A percentile compares a stretch with the other conserved stretches of the same genome.
These are phyloP conservation scores for Maniola jurtina DNA, from an alignment of 1,140 invertebrate genomes.

Conservation along the genomic window DNA sequence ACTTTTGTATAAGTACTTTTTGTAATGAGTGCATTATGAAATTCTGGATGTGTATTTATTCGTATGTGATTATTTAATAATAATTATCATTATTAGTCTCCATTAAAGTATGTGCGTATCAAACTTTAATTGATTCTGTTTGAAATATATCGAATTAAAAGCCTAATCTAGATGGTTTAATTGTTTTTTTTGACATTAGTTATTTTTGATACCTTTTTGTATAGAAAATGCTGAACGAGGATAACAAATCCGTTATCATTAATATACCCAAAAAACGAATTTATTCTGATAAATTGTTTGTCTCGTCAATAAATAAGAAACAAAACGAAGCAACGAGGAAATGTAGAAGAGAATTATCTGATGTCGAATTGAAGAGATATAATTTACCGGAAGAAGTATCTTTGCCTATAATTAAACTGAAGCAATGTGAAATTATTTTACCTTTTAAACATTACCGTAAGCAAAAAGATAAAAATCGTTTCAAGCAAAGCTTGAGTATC, in stretches of 20 bases:
- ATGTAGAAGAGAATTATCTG: constrained; percentile 10
- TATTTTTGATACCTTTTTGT: constrained; percentile 25
- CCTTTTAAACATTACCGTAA: constrained; percentile 55
- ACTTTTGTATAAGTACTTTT: no score
- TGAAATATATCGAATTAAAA: constrained; percentile 5
- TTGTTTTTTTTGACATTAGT: constrained; percentile 8
- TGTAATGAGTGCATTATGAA: no score
- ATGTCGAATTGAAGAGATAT: constrained; percentile 26
- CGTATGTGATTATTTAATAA: no score
- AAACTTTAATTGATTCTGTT: no score
- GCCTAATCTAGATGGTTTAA: constrained; percentile 29
- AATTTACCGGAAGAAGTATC: constrained; percentile 33
- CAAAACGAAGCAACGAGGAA: constrained; percentile 11
- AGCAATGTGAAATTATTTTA: constrained; percentile 45
- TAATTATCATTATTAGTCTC: no score
- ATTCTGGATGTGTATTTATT: no score
- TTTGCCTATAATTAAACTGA: constrained; percentile 38
- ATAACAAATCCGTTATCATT: constrained; percentile 38
- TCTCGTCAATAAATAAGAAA: constrained; percentile 16
- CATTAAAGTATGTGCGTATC: no score
- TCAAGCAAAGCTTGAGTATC: constrained; percentile 35
- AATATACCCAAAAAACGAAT: constrained; percentile 25
- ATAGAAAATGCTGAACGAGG: constrained; percentile 33
- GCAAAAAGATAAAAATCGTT: constrained; percentile 37
- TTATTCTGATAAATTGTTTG: constrained; percentile 17